Percentiles rank a stretch among this genome's conserved stretches.
These are phyloP conservation scores for Axea sp. DNA, from an alignment of 2,888 invertebrate genomes.

Conservation along the genomic window DNA sequence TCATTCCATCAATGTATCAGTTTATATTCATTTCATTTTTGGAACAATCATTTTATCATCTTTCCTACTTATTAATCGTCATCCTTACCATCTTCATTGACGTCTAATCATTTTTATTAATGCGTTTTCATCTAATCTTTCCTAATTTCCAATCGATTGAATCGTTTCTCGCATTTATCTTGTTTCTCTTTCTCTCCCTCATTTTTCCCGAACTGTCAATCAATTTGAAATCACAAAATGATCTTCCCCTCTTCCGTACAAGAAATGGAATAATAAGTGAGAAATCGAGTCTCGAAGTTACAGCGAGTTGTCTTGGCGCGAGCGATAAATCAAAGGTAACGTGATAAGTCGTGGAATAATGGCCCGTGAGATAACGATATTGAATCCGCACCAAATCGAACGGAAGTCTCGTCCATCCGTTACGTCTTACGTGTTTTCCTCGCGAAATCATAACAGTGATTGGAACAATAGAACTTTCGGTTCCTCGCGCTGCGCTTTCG, in stretches of 20 bases:
- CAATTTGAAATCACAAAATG: constrained; percentile 4
- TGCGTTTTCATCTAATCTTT: too few relatives aligned
- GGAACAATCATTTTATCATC: too few relatives aligned
- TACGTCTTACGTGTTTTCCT: constrained; percentile 25
- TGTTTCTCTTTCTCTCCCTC: neutral
- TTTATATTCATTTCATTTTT: too few relatives aligned
- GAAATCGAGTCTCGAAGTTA: constrained; percentile 44
- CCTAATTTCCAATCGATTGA: too few relatives aligned
- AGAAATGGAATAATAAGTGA: constrained; percentile 32
- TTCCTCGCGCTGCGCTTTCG: constrained; percentile 14
- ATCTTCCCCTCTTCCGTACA: neutral
- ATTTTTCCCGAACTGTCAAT: constrained; percentile 8
- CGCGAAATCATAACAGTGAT: constrained; percentile 29
- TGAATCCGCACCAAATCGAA: constrained; percentile 57
- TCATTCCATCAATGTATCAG: too few relatives aligned
- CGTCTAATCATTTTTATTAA: too few relatives aligned
- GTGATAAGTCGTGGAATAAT: constrained; percentile 70
- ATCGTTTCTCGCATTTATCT: neutral
- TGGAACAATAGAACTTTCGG: constrained; percentile 26
- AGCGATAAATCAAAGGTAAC: constrained; percentile 68
- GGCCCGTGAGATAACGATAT: constrained; percentile 69
- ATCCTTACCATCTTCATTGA: too few relatives aligned
- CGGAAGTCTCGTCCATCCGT: constrained; percentile 56
- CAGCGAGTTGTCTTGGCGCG: constrained; percentile 60
- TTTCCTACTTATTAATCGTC: too few relatives aligned